Evolutionary conservation across 1,140 invertebrate species (phyloP).

Genomic region (Pogonomyrmex barbatus): DNA sequence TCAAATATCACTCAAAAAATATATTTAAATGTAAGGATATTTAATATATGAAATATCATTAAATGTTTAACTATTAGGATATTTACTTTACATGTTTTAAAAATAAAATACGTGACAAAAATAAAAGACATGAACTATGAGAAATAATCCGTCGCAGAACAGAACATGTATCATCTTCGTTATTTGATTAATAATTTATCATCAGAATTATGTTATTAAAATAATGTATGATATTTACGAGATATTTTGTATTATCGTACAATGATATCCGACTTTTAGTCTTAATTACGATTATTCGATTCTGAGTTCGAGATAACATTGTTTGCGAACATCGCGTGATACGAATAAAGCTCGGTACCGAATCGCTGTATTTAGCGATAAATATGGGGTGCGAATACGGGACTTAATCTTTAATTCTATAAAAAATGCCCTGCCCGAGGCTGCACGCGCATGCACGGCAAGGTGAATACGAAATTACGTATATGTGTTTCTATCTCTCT

Average conservation of each 20-base stretch:
- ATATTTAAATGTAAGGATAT: too few relatives aligned
- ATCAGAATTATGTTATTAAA: not conserved
- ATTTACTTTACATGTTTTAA: not conserved
- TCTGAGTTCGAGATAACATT: conserved; percentile 2
- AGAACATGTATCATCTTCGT: not conserved
- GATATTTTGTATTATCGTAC: not conserved
- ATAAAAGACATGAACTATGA: not conserved
- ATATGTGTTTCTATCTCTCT: conserved; percentile 10
- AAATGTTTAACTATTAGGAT: too few relatives aligned
- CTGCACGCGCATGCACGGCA: conserved; percentile 58
- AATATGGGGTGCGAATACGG: conserved; percentile 46
- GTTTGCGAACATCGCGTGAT: conserved; percentile 11
- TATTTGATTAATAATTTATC: not conserved
- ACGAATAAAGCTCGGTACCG: conserved; percentile 37
- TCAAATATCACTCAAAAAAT: too few relatives aligned
- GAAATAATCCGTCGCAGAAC: not conserved
- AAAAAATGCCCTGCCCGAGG: conserved; percentile 58
- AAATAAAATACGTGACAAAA: too few relatives aligned
- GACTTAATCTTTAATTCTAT: conserved; percentile 59
- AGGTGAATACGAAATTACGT: conserved; percentile 68
- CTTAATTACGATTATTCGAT: conserved; percentile 39
- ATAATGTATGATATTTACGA: not conserved
- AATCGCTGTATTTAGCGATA: conserved; percentile 37
- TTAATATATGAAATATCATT: too few relatives aligned
- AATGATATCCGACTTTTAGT: conserved; percentile 19